These are phyloP conservation scores for Esox niger DNA, from an alignment of 2,113 vertebrate species.

Conservation along the genomic window DNA sequence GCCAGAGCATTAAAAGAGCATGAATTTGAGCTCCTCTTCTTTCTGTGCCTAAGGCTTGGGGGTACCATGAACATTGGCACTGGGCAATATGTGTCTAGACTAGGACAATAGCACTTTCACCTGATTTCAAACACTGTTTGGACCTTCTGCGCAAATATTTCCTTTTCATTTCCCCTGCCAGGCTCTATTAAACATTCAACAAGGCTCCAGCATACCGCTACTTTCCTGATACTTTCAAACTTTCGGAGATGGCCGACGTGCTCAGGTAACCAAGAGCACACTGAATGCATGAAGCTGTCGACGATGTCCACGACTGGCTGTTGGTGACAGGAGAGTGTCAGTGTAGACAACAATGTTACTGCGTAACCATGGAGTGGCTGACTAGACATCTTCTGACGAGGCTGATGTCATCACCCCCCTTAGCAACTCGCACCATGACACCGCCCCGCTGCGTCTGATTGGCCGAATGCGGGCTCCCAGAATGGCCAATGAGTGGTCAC, in stretches of 20 bases:
- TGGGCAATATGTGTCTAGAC: not conserved
- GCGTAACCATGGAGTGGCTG: not conserved
- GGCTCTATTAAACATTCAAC: too few relatives aligned
- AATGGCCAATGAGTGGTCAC: not conserved
- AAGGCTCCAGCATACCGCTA: too few relatives aligned
- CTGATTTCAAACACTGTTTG: too few relatives aligned
- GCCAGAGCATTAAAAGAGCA: not conserved
- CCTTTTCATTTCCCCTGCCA: too few relatives aligned
- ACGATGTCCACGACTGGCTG: not conserved
- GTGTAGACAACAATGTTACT: not conserved
- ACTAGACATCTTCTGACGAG: not conserved
- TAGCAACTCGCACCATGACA: not conserved
- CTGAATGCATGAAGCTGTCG: not conserved
- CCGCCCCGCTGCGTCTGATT: not conserved
- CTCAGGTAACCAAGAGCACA: not conserved
- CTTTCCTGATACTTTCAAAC: too few relatives aligned
- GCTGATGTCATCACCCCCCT: not conserved
- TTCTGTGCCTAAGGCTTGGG: not conserved
- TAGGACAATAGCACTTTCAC: too few relatives aligned
- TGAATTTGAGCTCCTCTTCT: not conserved
- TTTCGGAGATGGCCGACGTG: not conserved
- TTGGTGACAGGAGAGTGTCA: not conserved
- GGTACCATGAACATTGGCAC: not conserved
- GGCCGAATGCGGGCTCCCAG: not conserved
- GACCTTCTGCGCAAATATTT: too few relatives aligned